Conservation (phyloP, 2,888 invertebrate species). For the Tipula confusa region DNA sequence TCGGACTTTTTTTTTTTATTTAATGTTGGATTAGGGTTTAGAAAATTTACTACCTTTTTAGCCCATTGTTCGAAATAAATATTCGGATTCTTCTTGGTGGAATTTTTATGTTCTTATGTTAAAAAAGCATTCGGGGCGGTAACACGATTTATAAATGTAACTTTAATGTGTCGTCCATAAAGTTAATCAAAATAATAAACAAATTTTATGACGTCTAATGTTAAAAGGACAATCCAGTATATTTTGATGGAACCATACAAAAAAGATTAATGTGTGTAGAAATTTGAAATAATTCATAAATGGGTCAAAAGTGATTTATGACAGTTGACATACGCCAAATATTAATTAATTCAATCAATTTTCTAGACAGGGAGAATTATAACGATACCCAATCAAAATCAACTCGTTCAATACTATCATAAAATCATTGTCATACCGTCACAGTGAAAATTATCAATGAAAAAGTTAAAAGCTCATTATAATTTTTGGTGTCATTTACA, state of each 20-base stretch:
- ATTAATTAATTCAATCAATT: too few species aligned
- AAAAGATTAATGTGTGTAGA: background rate
- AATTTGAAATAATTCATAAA: too few species aligned
- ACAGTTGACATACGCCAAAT: too few species aligned
- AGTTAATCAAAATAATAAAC: conserved; percentile 25
- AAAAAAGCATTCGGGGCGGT: background rate
- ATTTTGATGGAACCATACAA: background rate
- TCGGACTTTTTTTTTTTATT: background rate
- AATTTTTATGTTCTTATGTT: background rate
- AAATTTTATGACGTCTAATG: background rate
- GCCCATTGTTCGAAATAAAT: background rate
- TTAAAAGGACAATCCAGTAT: background rate
- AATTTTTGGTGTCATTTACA: background rate
- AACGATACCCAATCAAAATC: background rate
- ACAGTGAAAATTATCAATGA: background rate
- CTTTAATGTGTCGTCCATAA: background rate
- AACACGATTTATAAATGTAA: background rate
- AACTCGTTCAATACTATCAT: background rate
- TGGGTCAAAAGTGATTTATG: too few species aligned
- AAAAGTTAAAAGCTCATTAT: background rate
- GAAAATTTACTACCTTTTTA: background rate
- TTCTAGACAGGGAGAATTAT: too few species aligned
- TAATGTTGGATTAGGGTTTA: background rate
- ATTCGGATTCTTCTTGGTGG: background rate
- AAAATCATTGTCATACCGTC: background rate